Conservation (phyloP, 1,140 invertebrate species). For the Ceratina australensis region DNA sequence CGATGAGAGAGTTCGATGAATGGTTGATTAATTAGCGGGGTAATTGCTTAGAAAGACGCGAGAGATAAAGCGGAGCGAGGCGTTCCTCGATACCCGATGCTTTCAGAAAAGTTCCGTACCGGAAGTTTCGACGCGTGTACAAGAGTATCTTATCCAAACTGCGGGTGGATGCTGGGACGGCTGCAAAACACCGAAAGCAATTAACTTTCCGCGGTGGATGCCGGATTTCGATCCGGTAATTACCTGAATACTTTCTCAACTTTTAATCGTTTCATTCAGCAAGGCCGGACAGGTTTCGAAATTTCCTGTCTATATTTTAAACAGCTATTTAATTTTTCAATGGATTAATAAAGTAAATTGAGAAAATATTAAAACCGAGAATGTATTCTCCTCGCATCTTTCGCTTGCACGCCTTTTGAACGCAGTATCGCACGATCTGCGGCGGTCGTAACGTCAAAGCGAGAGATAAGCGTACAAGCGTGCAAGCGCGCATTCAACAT, state of each 20-base stretch:
- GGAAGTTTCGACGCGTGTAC: constrained; percentile 18
- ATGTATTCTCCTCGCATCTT: no score
- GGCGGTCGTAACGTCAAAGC: constrained; percentile 1
- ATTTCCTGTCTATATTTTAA: no score
- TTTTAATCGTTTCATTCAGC: constrained; percentile 20
- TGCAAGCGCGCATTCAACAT: not conserved
- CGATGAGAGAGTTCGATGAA: constrained; percentile 3
- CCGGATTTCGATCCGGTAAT: constrained; percentile 7
- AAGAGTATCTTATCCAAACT: constrained; percentile 13
- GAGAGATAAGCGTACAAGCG: constrained; percentile 18
- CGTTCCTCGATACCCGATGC: not conserved
- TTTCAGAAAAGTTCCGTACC: constrained; percentile 11
- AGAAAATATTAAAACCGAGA: no score
- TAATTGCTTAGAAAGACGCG: constrained; percentile 22
- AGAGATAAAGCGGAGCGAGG: not conserved
- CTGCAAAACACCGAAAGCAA: constrained; percentile 11
- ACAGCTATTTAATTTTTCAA: not conserved
- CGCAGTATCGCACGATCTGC: no score
- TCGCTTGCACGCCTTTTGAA: no score
- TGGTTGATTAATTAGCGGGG: constrained; percentile 30
- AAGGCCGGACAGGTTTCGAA: not conserved
- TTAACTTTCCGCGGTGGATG: constrained; percentile 23
- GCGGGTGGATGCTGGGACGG: not conserved
- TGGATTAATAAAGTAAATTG: no score
- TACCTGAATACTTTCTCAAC: constrained; percentile 26